Base-by-base conservation (phyloP, 2,113 vertebrate species). In the Sander lucioperca region DNA sequence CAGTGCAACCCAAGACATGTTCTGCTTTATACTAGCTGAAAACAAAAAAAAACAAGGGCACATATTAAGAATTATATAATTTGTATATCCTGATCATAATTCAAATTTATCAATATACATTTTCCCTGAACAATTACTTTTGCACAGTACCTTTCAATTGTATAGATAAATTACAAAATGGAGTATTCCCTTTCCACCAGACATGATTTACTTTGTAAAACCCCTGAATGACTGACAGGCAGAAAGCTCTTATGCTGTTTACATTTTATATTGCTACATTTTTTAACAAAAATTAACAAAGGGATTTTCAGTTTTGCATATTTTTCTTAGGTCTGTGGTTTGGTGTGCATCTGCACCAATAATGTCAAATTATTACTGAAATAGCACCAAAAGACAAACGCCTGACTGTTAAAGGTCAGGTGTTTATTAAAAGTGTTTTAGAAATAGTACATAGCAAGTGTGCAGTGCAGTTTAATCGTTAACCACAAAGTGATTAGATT, bases 111-210 rank as follows among this genome's bases (percentile, higher is more conserved):
- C 70, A 84, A 89, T 90, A 74, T 88, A 93, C 91, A 89, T 72
- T 89, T 92, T 94, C 95, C 93, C 93, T 96, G 93, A 95, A 95
- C 92, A 91, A 92, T 91, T 90, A 84, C 59, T 87, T 94, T 93
- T 94, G 94, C 94, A 95, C 94, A 95, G 94, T 95, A 95, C 95
- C 94, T 91, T 87, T 92, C 50, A 94, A 89, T 93, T 91, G 92
- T 87, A 88, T 88, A 87, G 89, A 92, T 91, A 94, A 93, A 94
- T 93, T 92, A 94, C 90, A 91, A 88, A 92, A 90, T 91, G 90
- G 90, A 94, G 79, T 89, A 89, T 93, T 94, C 93, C 94, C 93
- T 94, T 95, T 94, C 88, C 85, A 92, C 90, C 84, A 93, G 85
- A 92, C 81, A 90, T 63, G 69, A 93, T 92, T 93, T 85, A 80